Evolutionary conservation across 2,888 invertebrate genomes (phyloP).

Genomic region (Emmelina monodactyla): DNA sequence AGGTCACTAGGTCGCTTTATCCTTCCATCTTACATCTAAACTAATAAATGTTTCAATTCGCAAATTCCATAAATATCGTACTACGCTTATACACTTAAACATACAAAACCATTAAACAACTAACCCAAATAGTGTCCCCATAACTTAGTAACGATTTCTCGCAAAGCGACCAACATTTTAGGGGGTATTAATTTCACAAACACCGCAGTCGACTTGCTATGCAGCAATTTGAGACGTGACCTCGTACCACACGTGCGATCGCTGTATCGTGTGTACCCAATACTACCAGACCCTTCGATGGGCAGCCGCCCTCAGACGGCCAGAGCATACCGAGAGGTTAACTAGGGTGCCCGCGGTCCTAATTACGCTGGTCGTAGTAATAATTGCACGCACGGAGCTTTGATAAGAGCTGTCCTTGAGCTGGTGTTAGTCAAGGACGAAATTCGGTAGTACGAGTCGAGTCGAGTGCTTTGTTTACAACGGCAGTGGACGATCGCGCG

Average conservation of each 20-base stretch:
- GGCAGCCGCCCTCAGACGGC: conserved; percentile 16
- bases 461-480: conserved; percentile 33
- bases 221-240: conserved; percentile 57
- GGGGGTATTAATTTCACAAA: conserved; percentile 49
- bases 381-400: conserved; percentile 46
- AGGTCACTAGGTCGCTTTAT: no score
- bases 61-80: no score
- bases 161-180: conserved; percentile 34
- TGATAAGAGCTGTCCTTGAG: conserved; percentile 48
- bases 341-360: conserved; percentile 21
- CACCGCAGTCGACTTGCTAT: conserved; percentile 58
- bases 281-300: neutral
- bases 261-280: conserved; percentile 16
- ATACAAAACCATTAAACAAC: no score
- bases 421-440: conserved; percentile 41
- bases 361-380: conserved; percentile 11
- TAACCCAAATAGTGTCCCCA: no score
- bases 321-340: conserved; percentile 20
- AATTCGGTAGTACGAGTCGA: conserved; percentile 29
- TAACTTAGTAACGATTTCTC: no score
- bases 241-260: conserved; percentile 41
- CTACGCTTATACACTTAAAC: no score
- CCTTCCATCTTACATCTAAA: no score
- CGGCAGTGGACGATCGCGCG: conserved; percentile 38
- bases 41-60: no score